These are phyloP conservation scores for Neoarius graeffei DNA, from an alignment of 2,113 vertebrate species.

Conservation along the genomic window DNA sequence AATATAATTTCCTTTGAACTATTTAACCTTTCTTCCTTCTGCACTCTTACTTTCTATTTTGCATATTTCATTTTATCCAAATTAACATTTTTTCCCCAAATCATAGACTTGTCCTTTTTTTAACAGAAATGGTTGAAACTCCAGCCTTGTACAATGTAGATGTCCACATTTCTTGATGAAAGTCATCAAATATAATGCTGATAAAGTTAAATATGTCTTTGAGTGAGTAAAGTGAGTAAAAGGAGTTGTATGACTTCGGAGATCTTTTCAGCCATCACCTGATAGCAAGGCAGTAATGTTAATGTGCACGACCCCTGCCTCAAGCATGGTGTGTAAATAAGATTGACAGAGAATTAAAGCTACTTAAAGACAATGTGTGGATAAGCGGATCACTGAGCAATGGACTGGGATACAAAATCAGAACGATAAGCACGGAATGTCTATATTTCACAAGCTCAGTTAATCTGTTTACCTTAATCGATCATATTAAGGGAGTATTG, in stretches of 20 bases:
- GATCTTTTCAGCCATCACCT: constrained; percentile 31
- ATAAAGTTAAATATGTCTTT: background rate
- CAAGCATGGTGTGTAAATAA: constrained; percentile 57
- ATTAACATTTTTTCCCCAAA: background rate
- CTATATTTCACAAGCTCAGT: constrained; percentile 46
- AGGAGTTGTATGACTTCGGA: background rate
- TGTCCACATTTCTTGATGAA: background rate
- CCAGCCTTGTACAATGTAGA: background rate
- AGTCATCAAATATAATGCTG: background rate
- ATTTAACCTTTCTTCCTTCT: background rate
- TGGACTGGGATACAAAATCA: constrained; percentile 50
- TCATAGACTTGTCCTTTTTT: background rate
- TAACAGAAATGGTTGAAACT: background rate
- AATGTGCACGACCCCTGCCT: constrained; percentile 12
- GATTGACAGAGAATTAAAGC: constrained; percentile 48
- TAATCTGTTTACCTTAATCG: constrained; percentile 42
- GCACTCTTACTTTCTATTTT: background rate
- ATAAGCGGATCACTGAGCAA: constrained; percentile 46
- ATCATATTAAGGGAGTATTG: constrained; percentile 26
- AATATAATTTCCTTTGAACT: background rate
- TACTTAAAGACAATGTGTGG: constrained; percentile 50
- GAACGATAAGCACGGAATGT: constrained; percentile 50
- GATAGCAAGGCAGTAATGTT: background rate
- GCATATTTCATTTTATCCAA: background rate
- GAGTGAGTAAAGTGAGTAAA: background rate